Base-by-base conservation (phyloP, 2,797 vertebrate species). In the Phrynocephalus vlangalii region DNA sequence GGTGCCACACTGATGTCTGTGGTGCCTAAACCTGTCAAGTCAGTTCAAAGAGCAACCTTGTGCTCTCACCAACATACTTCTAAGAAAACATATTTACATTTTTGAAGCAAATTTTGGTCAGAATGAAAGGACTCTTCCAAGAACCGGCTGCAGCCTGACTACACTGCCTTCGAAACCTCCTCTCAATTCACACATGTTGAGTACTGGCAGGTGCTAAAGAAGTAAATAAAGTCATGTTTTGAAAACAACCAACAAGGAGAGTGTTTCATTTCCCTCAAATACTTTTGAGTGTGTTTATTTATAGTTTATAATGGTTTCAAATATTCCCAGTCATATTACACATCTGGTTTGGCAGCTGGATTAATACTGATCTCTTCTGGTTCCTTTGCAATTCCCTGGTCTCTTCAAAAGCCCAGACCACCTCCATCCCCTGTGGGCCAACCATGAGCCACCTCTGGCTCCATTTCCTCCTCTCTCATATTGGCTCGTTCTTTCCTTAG, bases 211-310 rank as follows among this genome's bases (percentile, higher is more conserved):
- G 30, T 56, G 72, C 82, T 33, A 30, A 63, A 48, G 76, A 79
- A 63, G 33, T 77, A 79, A 79, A 88, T 79, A 48, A 79, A 6
- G 26, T 30, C 18, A 22, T 22, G 24, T 26, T 79, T 88, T 84
- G 7, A 26, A 48, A 87, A 70, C 48, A 76, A 80, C 15, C 33
- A 75, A 30, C 85, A 76, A 30, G 13, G 52, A 16, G 71, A 60
- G 24, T 71, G 75, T 79, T 83, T 87, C 82, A 48, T 87, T 83
- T 87, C 50, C 67, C 67, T 52, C 1, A 6, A 72, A 38, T 16
- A 79, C 20, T 79, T 72, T 18, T 63, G 33, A 48, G 20, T 44
- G 33, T 63, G 71, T 84, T 72, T 30, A 83, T 24, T 4, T 6
- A 22, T 44, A 68, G 38, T 82, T 82, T 67, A 76, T 33, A 48